These are phyloP conservation scores for Notospermus geniculatus DNA, from an alignment of 1,140 invertebrate species.

Conservation along the genomic window DNA sequence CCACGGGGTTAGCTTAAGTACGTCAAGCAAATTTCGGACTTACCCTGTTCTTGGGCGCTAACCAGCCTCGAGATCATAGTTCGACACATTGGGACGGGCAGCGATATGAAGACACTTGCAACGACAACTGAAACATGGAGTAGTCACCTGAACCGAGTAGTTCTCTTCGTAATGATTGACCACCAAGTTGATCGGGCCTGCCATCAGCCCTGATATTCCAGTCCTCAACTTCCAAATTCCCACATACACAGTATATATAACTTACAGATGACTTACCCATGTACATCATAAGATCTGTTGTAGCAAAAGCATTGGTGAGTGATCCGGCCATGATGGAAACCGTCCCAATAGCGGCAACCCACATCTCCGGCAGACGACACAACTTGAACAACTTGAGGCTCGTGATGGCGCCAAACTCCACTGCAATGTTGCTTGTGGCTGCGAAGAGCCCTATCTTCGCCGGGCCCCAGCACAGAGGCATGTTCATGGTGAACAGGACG, in stretches of 20 bases:
- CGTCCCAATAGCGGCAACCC: neutral
- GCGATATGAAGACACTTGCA: neutral
- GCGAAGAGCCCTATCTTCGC: neutral
- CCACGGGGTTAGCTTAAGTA: too few relatives aligned
- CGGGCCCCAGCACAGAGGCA: conserved; percentile 2
- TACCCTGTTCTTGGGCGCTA: neutral
- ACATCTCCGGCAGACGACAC: neutral
- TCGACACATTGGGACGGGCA: neutral
- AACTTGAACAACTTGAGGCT: neutral
- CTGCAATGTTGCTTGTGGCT: neutral
- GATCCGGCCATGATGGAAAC: neutral
- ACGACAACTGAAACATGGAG: neutral
- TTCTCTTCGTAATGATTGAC: too few relatives aligned
- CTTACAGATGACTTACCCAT: neutral
- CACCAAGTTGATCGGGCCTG: neutral
- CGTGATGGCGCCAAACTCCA: neutral
- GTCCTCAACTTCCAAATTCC: neutral
- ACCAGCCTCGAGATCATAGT: neutral
- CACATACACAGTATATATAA: neutral
- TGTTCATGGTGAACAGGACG: neutral
- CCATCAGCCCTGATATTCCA: neutral
- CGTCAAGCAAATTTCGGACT: too few relatives aligned
- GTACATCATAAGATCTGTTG: neutral
- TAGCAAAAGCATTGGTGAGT: neutral
- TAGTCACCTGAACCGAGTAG: too few relatives aligned